phyloP scores from a whole-genome alignment of 2,888 invertebrate genomes.

The Clusia tigrina region DNA sequence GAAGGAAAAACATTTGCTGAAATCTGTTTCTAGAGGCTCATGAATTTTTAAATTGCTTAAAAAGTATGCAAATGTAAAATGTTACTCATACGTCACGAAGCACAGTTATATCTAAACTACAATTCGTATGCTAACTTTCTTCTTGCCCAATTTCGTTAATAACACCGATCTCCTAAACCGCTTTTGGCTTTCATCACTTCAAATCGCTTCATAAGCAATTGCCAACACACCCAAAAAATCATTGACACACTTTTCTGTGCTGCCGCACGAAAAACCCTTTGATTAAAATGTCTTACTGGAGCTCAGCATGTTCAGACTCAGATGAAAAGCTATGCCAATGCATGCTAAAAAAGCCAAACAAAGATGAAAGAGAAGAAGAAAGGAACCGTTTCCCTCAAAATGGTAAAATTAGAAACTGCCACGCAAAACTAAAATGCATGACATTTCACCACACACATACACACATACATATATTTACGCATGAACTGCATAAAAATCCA shows the following conservation, averaged over 20 bases:
- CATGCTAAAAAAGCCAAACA: not conserved
- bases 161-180: not conserved
- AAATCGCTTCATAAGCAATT: not conserved
- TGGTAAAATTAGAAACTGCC: not conserved
- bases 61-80: not conserved
- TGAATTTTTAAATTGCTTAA: not conserved
- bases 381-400: not conserved
- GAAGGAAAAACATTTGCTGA: no score
- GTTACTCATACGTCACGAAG: constrained; percentile 5
- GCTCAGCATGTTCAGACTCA: constrained; percentile 1
- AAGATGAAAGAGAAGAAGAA: not conserved
- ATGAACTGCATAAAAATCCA: constrained; percentile 47
- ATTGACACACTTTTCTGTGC: not conserved
- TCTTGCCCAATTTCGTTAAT: not conserved
- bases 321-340: not conserved
- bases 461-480: constrained; percentile 7
- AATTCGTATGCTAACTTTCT: not conserved
- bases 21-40: no score
- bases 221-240: not conserved
- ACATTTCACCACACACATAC: not conserved
- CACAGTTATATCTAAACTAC: not conserved
- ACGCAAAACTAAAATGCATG: not conserved
- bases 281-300: constrained; percentile 49
- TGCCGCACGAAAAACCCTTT: constrained; percentile 41
- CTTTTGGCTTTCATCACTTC: not conserved